Base-by-base conservation (phyloP, 2,113 vertebrate species). In the Ictalurus furcatus region DNA sequence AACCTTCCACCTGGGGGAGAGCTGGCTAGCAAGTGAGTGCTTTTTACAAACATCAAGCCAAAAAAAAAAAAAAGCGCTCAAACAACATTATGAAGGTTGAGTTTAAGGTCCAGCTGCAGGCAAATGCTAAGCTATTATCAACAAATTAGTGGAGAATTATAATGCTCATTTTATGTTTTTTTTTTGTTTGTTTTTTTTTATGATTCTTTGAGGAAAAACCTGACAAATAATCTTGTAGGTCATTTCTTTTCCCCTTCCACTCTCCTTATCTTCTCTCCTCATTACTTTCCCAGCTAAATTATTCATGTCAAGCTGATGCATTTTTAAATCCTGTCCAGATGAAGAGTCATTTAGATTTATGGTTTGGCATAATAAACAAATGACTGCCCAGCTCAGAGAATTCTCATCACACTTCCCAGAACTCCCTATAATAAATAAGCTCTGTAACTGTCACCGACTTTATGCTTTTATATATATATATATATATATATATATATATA, bases 21-120 rank as follows among this genome's bases (percentile, higher is more conserved):
- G 94, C 93, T 99, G 96, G 98, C 98, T 86, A 99, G 98, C 98
- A 99, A 99, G 98, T 99, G 95, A 97, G 97, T 97, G 92, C 96
- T 13, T 74, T 52, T 65, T 56, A 54, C 25, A 85, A 44, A 82
- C 73, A 88, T 28, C 34, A 25, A 11, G 21, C 58, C 58, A 82
- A 37, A 81, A 37, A 37, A 78, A 4, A 59, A 59, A 59, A 25
- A 79, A 2, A 2, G 40, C n/a, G 28, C 56, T 80, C 28, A 82
- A 40, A 23, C 21, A 23, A 58, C 14, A 54, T 34, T 81, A 16
- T 81, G 4, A 81, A 34, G 54, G 2, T 81, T 30, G n/a, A 81
- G 4, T 79, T 52, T n/a, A 79, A 52, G 23, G 74, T 48, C 23
- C 74, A 78, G 40, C 28, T 23, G 40, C 19, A 76, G 37, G 44